These are phyloP conservation scores for Telenomus remus DNA, from an alignment of 1,140 invertebrate species.

Conservation along the genomic window DNA sequence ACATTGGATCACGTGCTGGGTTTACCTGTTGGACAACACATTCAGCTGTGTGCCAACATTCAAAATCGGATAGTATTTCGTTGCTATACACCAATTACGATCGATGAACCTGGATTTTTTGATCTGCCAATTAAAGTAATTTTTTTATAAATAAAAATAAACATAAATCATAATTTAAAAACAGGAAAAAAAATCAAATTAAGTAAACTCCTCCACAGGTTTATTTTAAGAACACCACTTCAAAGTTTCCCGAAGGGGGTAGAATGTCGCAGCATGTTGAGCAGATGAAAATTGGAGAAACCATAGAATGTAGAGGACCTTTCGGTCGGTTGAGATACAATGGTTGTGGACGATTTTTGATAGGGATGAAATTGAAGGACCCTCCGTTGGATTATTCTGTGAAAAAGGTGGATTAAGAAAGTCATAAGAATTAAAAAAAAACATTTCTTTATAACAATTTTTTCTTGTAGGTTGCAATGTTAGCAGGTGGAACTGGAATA, in stretches of 20 bases:
- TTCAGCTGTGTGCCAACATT: constrained; percentile 92
- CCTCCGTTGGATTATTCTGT: constrained; percentile 80
- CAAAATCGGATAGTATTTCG: constrained; percentile 92
- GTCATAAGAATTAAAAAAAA: too few species aligned
- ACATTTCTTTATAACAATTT: constrained; percentile 1
- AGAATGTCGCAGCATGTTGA: constrained; percentile 97
- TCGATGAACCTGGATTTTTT: constrained; percentile 94
- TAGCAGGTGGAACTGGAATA: constrained; percentile 89
- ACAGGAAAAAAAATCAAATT: background rate
- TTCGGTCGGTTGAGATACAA: constrained; percentile 90
- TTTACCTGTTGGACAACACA: constrained; percentile 95
- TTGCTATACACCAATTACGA: constrained; percentile 98
- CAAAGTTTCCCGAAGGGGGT: constrained; percentile 97
- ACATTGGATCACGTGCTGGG: constrained; percentile 90
- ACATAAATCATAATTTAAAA: too few species aligned
- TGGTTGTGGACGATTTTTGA: constrained; percentile 86
- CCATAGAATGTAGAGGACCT: constrained; percentile 94
- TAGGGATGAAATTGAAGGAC: constrained; percentile 84
- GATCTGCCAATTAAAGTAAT: constrained; percentile 95
- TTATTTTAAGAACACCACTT: constrained; percentile 96
- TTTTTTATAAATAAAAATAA: too few species aligned
- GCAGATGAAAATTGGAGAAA: constrained; percentile 91
- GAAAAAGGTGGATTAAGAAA: constrained; percentile 80
- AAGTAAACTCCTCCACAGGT: constrained; percentile 77
- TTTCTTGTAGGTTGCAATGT: constrained; percentile 64